These are phyloP conservation scores for Mirza zaza DNA, from an alignment of 2,113 vertebrate species.

Conservation along the genomic window DNA sequence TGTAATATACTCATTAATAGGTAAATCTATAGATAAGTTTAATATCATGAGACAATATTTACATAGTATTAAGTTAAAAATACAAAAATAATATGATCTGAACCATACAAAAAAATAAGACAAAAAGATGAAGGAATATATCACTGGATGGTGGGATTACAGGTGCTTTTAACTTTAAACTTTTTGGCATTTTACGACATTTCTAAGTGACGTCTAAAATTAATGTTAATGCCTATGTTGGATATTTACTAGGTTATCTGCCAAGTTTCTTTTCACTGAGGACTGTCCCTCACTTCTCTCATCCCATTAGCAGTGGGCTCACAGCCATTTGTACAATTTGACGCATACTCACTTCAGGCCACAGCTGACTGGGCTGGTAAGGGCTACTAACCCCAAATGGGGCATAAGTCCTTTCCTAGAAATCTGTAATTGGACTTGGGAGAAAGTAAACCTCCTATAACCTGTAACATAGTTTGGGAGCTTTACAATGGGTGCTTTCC, in stretches of 20 bases:
- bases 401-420: neutral
- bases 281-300: neutral
- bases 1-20: constrained; percentile 3
- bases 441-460: constrained; percentile 26
- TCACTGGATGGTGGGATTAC: neutral
- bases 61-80: constrained; percentile 5
- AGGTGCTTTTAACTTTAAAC: neutral
- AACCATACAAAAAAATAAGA: constrained; percentile 15
- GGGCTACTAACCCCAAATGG: neutral
- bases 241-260: neutral
- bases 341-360: neutral
- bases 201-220: constrained; percentile 39
- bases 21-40: constrained; percentile 19
- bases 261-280: neutral
- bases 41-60: neutral
- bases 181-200: constrained; percentile 41
- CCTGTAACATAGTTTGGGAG: neutral
- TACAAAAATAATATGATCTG: constrained; percentile 10
- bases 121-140: constrained; percentile 34
- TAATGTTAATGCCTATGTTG: neutral
- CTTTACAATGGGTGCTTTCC: neutral
- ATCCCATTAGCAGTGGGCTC: neutral
- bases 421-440: neutral
- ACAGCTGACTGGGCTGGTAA: neutral
- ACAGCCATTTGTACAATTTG: neutral